phyloP scores from a whole-genome alignment of 1,140 invertebrate species.

The Thaumatotibia leucotreta region DNA sequence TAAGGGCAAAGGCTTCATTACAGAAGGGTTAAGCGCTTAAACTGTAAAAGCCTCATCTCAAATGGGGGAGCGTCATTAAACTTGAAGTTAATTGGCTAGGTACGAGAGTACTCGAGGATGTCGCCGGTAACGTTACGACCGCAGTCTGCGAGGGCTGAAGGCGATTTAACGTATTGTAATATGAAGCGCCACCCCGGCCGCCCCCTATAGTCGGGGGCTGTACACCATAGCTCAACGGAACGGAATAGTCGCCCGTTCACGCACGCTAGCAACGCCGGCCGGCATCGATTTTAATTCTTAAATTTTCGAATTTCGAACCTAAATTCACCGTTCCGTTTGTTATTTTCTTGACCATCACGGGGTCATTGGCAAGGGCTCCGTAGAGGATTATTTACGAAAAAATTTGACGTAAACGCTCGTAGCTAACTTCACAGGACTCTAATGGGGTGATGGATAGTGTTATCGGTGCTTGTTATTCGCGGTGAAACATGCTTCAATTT shows the following conservation, averaged over 20 bases:
- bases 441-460: constrained; percentile 74
- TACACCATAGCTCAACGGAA: constrained; percentile 40
- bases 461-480: constrained; percentile 63
- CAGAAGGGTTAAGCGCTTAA: constrained; percentile 6
- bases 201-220: constrained; percentile 31
- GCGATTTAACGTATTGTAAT: constrained; percentile 64
- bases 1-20: not conserved
- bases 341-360: not conserved
- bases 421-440: constrained; percentile 69
- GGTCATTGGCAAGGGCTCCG: constrained; percentile 15
- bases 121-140: constrained; percentile 42
- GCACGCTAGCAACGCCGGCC: constrained; percentile 43
- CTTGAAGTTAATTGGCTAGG: constrained; percentile 48
- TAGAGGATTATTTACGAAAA: constrained; percentile 71
- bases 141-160: constrained; percentile 46
- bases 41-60: constrained; percentile 24
- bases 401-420: constrained; percentile 68
- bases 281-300: constrained; percentile 45
- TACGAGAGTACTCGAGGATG: constrained; percentile 36
- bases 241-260: constrained; percentile 53
- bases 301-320: constrained; percentile 46
- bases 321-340: not conserved
- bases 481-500: constrained; percentile 48
- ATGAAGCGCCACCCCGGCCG: constrained; percentile 41
- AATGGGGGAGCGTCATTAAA: constrained; percentile 52